Conservation (phyloP, 2,113 vertebrate species). For the Smithornis capensis region DNA sequence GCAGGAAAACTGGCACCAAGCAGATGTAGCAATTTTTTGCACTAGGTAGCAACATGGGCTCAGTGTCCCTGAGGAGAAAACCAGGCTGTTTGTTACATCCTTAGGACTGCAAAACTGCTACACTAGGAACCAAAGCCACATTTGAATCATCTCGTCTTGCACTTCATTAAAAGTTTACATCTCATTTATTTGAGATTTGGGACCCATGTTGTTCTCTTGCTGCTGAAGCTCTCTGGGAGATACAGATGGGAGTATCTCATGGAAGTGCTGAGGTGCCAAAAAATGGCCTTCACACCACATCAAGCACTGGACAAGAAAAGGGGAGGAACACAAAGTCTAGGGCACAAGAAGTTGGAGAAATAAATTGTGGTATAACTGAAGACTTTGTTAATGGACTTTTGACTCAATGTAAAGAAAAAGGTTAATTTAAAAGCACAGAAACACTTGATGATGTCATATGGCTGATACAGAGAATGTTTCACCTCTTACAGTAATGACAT, state of each 20-base stretch:
- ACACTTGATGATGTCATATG: background rate
- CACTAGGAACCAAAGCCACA: background rate
- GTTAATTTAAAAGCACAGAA: background rate
- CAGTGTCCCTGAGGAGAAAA: background rate
- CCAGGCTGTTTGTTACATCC: background rate
- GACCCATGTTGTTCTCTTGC: background rate
- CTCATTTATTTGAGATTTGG: background rate
- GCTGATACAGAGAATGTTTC: background rate
- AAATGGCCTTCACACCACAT: background rate
- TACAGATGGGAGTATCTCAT: background rate
- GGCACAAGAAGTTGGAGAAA: background rate
- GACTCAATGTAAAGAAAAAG: background rate
- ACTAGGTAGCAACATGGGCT: background rate
- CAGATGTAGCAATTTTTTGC: background rate
- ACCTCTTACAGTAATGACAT: background rate
- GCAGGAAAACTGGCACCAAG: background rate
- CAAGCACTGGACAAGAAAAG: background rate
- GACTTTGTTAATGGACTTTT: background rate
- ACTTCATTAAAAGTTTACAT: background rate
- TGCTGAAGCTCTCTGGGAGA: background rate
- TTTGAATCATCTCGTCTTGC: background rate
- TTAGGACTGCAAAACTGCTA: background rate
- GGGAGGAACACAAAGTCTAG: background rate
- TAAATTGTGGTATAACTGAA: background rate
- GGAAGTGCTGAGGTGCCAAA: accelerated